These are phyloP conservation scores for Cephus pulcher DNA, from an alignment of 2,888 invertebrate genomes.

Conservation along the genomic window DNA sequence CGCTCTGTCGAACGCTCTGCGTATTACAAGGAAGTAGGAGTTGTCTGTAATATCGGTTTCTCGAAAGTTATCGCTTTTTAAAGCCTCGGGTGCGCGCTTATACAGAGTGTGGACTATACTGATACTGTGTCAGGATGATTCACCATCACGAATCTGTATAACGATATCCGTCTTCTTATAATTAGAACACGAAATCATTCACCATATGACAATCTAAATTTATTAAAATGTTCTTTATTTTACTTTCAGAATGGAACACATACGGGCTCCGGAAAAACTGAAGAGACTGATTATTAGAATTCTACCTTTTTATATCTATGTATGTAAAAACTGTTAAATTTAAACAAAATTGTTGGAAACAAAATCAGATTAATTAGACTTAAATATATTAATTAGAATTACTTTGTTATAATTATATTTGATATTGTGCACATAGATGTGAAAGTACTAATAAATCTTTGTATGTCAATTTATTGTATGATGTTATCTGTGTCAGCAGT, in stretches of 20 bases:
- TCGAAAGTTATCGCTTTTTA: too few relatives aligned
- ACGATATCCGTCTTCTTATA: neutral
- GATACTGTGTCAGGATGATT: neutral
- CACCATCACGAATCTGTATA: neutral
- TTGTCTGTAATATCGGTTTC: too few relatives aligned
- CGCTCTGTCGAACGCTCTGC: too few relatives aligned
- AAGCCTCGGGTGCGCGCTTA: too few relatives aligned
- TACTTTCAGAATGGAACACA: conserved; percentile 72
- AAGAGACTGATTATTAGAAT: conserved; percentile 15
- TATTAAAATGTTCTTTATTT: neutral
- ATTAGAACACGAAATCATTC: neutral
- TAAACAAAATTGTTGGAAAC: too few relatives aligned
- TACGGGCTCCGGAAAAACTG: conserved; percentile 73
- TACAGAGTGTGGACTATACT: neutral
- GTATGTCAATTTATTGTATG: neutral
- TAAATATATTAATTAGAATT: neutral
- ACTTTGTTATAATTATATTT: neutral
- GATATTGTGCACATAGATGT: neutral
- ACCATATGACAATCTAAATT: neutral
- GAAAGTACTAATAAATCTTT: neutral
- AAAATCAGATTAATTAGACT: neutral
- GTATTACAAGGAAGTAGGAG: too few relatives aligned
- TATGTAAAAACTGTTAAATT: neutral
- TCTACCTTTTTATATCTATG: neutral
- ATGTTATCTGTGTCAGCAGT: neutral